Evolutionary conservation across 2,113 vertebrate genomes (phyloP), one percentile per base, ranked within the genome.

Genomic region (Variabilichromis moorii): DNA sequence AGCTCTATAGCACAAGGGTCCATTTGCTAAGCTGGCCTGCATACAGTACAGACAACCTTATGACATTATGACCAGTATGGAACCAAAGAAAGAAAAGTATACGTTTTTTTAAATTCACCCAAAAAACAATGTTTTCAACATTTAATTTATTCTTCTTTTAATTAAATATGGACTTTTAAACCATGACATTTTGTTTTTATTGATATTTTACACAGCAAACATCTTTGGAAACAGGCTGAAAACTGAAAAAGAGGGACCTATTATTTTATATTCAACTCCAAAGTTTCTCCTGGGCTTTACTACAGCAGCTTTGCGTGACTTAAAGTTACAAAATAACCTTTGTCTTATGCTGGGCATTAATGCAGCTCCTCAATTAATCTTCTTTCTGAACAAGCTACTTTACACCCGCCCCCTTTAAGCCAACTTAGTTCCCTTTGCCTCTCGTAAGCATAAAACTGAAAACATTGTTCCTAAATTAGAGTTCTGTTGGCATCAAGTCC

Each of bases 21-120:
- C 5, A 63, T 2, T 33, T 63, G 59, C 31, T 63, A 37, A 35
- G 11, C 10, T 66, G 26, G 61, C 61, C 31, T 37, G 1, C 1
- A 37, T 66, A 37, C 2, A 21, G 10, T 66, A 3, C 19, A 0
- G 33, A 21, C 16, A 33, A 1, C 59, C 0, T 63, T 63, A 19
- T 33, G 59, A 6, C 1, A 63, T 33, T 63, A 63, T 19, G 59
- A 33, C 28, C 2, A 12, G 35, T 71, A 16, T 71, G n/a, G 8
- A 71, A 42, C 12, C 35, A 71, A 24, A 71, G 35, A 71, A 24
- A 71, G n/a, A 71, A 71, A 71, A 21, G 35, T 21, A 5, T 35
- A 37, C 0, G 1, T 4, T 19, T 6, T 54, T 59, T 61, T 17
- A 0, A 19, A 63, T 35, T 63, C 31, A 63, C 17, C 59, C 17